phyloP scores from a whole-genome alignment of 2,797 vertebrate species.

The Pristis pectinata region DNA sequence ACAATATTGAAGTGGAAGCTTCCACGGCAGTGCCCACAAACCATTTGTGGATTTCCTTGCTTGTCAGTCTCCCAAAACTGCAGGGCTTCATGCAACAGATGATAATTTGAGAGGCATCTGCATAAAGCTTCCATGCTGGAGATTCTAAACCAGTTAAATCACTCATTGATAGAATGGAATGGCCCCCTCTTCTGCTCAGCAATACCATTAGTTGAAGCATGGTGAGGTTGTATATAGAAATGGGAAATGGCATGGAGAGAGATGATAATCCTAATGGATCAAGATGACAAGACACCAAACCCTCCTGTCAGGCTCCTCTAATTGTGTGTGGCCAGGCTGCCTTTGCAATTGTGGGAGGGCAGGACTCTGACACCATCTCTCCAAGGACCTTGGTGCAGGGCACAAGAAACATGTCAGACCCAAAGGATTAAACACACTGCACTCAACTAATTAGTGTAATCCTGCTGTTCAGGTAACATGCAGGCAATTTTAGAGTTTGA shows the following conservation, averaged over 20 bases:
- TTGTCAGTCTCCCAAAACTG: not conserved
- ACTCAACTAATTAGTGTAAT: not conserved
- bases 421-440: not conserved
- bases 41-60: not conserved
- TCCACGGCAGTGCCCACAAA: not conserved
- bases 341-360: not conserved
- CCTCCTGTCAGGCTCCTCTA: not conserved
- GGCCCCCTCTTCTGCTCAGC: not conserved
- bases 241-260: not conserved
- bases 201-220: not conserved
- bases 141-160: not conserved
- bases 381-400: not conserved
- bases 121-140: not conserved
- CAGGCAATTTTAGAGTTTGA: not conserved
- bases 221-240: not conserved
- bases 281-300: not conserved
- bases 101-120: not conserved
- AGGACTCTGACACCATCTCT: not conserved
- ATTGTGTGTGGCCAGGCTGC: not conserved
- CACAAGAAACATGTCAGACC: not conserved
- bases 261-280: not conserved
- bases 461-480: not conserved
- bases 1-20: not conserved
- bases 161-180: not conserved
- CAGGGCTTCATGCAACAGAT: not conserved